These are phyloP conservation scores for Henicopernis longicauda DNA, from an alignment of 2,113 vertebrate species.

Conservation along the genomic window DNA sequence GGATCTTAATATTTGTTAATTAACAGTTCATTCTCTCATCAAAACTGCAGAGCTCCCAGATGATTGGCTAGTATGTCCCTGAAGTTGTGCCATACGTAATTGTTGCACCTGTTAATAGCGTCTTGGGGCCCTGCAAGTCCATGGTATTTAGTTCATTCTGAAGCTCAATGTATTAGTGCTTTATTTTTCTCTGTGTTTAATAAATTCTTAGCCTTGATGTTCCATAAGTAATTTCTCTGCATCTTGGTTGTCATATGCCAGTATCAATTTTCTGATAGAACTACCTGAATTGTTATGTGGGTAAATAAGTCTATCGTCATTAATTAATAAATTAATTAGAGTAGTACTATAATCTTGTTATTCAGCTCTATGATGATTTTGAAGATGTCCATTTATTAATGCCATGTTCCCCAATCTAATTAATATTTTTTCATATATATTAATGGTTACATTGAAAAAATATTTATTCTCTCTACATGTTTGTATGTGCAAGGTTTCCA, in stretches of 20 bases:
- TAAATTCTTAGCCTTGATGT: background rate
- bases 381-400: background rate
- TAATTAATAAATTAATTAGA: background rate
- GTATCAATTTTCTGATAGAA: background rate
- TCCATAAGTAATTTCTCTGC: background rate
- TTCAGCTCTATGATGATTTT: background rate
- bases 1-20: slow-evolving; percentile 53
- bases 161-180: background rate
- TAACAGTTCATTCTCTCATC: slow-evolving; percentile 21
- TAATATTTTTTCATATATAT: background rate
- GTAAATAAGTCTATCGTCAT: background rate
- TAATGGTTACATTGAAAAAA: background rate
- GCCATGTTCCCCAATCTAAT: background rate
- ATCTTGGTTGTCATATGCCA: background rate
- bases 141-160: background rate
- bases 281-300: background rate
- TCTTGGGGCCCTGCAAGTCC: background rate
- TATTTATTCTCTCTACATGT: background rate
- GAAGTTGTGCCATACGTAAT: slow-evolving; percentile 13
- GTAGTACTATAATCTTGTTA: background rate
- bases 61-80: background rate
- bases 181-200: background rate
- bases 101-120: slow-evolving; percentile 10
- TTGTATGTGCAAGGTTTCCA: background rate
- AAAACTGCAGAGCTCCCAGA: slow-evolving; percentile 11